Base-by-base conservation (phyloP, 2,888 invertebrate species). In the Apocheima hispidaria region DNA sequence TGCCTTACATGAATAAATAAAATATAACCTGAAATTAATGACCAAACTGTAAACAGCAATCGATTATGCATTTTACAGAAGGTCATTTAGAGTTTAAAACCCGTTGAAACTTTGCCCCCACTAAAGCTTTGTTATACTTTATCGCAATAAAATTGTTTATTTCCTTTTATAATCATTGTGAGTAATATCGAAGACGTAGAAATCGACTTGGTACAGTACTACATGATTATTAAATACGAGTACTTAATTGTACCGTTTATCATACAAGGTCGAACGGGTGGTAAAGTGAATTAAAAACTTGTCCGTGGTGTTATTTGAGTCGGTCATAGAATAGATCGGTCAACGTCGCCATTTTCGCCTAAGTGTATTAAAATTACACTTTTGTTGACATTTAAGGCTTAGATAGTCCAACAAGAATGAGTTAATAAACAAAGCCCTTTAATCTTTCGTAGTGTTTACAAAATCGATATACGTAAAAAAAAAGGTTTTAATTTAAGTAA, bases 271-370 rank as follows among this genome's bases (percentile, higher is more conserved):
- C 56, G 56, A 33, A 14, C 56, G 44, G 54, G 44, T 51, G 46
- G 55, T 61, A 56, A 61, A 61, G 55, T 56, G 51, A 56, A 61
- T 56, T 51, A 56, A 60, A 51, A 60, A 60, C 54, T 60, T 50
- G 60, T 54, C 43, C 43, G 23, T 4, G 21, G 7, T 59, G 35
- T 35, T 41, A 49, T 49, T 35, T 9, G 36, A 58, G 16, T 38
- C 2, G 35, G 26, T 28, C 49, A 30, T 41, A 40, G 40, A 33
- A 41, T 40, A 10, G 49, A 49, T 54, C 53, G 41, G 33, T 49
- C 40, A n/a, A 23, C 52, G 38, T 4, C 12, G 7, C 33, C n/a
- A 20, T 26, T 46, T 12, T 38, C 26, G n/a, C 21, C 16, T 33
- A 33, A 59, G 41, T 48, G 53, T 48, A 52, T 48, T 59, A 41